A percentile compares a stretch with the other conserved stretches of the same genome.
Conservation (phyloP, 2,888 invertebrate genomes). For the Anarsia innoxiella region DNA sequence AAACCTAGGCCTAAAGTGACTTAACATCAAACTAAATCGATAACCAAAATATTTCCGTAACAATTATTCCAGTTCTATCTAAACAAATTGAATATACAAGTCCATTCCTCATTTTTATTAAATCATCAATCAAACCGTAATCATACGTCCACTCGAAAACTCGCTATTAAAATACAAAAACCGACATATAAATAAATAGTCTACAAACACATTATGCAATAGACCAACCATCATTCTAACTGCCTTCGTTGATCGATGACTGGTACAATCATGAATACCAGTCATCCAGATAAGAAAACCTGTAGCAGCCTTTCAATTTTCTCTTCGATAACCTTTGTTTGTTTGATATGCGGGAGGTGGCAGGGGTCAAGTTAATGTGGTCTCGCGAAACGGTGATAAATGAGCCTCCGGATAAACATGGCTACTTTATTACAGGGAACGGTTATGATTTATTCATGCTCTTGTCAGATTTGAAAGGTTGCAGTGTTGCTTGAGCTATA, state of each 20-base stretch:
- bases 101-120: constrained; percentile 32
- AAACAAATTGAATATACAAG: constrained; percentile 17
- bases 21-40: constrained; percentile 5
- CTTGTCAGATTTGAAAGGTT: constrained; percentile 62
- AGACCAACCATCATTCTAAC: constrained; percentile 47
- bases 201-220: constrained; percentile 60
- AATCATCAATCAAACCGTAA: constrained; percentile 46
- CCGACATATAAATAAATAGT: constrained; percentile 42
- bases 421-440: constrained; percentile 69
- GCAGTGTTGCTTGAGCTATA: constrained; percentile 35
- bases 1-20: too few species aligned
- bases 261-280: constrained; percentile 45
- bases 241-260: constrained; percentile 56
- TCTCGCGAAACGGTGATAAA: constrained; percentile 58
- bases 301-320: constrained; percentile 14
- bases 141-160: constrained; percentile 37
- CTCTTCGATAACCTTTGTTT: constrained; percentile 7
- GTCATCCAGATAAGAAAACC: constrained; percentile 32
- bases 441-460: constrained; percentile 70
- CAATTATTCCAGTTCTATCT: constrained; percentile 2
- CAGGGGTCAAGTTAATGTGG: constrained; percentile 35
- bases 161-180: constrained; percentile 29
- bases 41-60: constrained; percentile 5
- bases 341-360: constrained; percentile 14
- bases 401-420: constrained; percentile 64